These are phyloP conservation scores for Python bivittatus DNA, from an alignment of 2,113 vertebrate species.

Conservation along the genomic window DNA sequence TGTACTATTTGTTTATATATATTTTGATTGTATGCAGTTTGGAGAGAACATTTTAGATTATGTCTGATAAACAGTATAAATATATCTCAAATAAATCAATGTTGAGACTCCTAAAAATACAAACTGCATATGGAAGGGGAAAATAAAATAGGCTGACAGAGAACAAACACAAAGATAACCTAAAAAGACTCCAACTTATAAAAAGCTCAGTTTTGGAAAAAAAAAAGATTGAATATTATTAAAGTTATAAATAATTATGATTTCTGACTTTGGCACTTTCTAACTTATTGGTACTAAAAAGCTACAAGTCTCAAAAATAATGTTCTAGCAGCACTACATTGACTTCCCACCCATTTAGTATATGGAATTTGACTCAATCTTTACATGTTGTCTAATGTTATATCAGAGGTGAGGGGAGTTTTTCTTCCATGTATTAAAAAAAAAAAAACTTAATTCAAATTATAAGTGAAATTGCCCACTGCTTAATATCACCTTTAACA, in stretches of 20 bases:
- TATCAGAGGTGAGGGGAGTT: background rate
- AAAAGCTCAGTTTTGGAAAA: background rate
- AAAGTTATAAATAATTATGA: background rate
- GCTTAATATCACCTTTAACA: background rate
- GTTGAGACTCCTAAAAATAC: background rate
- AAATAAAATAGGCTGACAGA: background rate
- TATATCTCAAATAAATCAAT: background rate
- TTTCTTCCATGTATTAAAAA: background rate
- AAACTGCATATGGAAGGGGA: background rate
- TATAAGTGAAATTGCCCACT: background rate
- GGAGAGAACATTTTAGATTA: background rate
- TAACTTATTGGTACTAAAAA: background rate
- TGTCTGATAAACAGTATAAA: background rate
- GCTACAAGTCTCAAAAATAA: background rate
- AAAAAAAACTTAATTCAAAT: background rate
- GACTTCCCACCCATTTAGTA: background rate
- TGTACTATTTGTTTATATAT: background rate
- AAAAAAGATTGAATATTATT: background rate
- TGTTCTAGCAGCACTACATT: background rate
- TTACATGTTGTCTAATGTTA: background rate
- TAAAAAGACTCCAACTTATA: background rate
- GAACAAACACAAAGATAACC: background rate
- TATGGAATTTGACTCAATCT: background rate
- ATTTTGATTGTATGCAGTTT: background rate
- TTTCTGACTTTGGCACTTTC: background rate